A percentile compares a stretch with the other conserved stretches of the same genome.
phyloP scores from a whole-genome alignment of 2,113 vertebrate species.

The Bagarius yarrelli region DNA sequence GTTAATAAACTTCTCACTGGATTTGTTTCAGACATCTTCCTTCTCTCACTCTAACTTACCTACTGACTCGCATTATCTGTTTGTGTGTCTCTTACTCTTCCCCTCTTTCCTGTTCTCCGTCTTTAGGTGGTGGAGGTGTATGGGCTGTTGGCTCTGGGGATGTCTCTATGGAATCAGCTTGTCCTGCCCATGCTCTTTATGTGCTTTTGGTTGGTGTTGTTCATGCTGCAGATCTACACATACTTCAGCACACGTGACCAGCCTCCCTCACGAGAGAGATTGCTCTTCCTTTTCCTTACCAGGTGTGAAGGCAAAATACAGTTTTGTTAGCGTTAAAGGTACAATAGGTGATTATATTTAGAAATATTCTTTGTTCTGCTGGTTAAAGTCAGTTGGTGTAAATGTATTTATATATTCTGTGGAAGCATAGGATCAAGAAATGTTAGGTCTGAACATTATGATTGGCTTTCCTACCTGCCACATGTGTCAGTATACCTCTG shows the following conservation, averaged over 20 bases:
- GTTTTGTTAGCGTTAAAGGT: too few relatives aligned
- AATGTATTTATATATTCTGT: too few relatives aligned
- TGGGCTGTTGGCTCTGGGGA: constrained; percentile 90
- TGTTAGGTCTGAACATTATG: too few relatives aligned
- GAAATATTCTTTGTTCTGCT: too few relatives aligned
- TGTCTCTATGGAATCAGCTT: constrained; percentile 98
- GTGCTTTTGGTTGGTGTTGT: constrained; percentile 98
- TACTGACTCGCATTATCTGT: background rate
- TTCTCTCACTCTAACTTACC: background rate
- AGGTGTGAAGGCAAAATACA: constrained; percentile 71
- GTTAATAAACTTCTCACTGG: background rate
- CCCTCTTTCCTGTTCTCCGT: background rate
- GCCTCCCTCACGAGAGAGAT: constrained; percentile 91
- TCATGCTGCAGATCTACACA: constrained; percentile 95
- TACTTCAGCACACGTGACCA: constrained; percentile 96
- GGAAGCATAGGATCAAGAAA: too few relatives aligned
- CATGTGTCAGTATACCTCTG: too few relatives aligned
- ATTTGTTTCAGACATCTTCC: background rate
- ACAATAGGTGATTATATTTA: too few relatives aligned
- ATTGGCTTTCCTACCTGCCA: too few relatives aligned
- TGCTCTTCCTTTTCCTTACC: constrained; percentile 96
- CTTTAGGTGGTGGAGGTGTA: constrained; percentile 95
- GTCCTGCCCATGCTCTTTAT: constrained; percentile 97
- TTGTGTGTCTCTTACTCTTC: background rate
- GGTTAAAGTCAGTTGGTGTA: too few relatives aligned